A percentile compares a stretch with the other conserved stretches of the same genome.
Conservation (phyloP, 1,140 invertebrate species). For the Eciton burchellii region DNA sequence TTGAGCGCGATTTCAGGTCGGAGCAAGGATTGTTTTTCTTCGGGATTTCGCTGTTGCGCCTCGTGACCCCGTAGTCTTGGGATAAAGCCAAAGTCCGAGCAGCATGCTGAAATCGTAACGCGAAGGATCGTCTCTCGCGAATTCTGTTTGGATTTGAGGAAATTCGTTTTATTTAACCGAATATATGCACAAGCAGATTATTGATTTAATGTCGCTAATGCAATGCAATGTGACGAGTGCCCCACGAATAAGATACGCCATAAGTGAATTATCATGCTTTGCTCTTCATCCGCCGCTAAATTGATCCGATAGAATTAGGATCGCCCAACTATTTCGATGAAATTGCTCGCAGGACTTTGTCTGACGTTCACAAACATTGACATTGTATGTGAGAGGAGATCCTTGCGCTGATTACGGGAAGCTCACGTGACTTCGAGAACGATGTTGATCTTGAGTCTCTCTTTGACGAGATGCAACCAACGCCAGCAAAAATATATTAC, state of each 20-base stretch:
- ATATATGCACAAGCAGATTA: background rate
- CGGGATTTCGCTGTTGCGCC: constrained; percentile 47
- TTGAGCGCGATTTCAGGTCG: constrained; percentile 53
- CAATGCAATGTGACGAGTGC: background rate
- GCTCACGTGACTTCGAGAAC: constrained; percentile 68
- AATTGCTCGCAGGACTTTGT: constrained; percentile 71
- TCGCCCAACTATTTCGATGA: constrained; percentile 69
- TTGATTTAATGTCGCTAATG: background rate
- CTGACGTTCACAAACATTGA: constrained; percentile 73
- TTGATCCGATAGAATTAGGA: constrained; percentile 71
- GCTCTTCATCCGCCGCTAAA: constrained; percentile 50
- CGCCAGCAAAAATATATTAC: constrained; percentile 45
- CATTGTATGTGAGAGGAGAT: constrained; percentile 64
- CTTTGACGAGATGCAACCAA: constrained; percentile 49
- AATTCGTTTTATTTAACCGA: background rate
- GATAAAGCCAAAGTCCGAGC: constrained; percentile 40
- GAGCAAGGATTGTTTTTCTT: constrained; percentile 52
- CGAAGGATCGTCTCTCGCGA: constrained; percentile 20
- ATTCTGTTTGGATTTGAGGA: background rate
- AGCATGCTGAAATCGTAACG: constrained; percentile 46
- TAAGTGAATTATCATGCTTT: constrained; percentile 45
- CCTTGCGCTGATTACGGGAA: constrained; percentile 70
- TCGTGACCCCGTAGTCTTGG: constrained; percentile 35
- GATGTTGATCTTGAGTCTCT: constrained; percentile 61
- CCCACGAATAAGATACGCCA: background rate